Conservation (phyloP, 2,797 vertebrate species). For the Alauda arvensis region DNA sequence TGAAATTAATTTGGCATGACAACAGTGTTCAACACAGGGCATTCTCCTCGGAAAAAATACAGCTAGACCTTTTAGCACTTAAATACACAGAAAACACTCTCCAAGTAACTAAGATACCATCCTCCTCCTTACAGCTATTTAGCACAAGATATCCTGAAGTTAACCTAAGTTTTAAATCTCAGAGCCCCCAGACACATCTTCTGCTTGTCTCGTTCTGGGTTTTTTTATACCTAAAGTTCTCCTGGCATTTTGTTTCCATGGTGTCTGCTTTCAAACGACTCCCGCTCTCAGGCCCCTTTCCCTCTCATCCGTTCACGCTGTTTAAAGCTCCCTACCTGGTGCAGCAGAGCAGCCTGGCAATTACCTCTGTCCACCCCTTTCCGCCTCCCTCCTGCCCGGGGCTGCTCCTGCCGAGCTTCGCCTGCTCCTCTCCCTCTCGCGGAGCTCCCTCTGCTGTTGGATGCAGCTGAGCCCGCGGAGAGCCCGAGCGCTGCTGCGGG, state of each 20-base stretch:
- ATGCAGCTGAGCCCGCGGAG: not conserved
- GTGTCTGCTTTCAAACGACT: not conserved
- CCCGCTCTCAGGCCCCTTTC: not conserved
- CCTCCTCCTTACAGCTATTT: not conserved
- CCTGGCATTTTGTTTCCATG: not conserved
- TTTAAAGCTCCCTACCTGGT: not conserved
- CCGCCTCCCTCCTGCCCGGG: not conserved
- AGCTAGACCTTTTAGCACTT: not conserved
- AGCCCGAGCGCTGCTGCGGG: not conserved
- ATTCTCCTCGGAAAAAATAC: not conserved
- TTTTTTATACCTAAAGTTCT: not conserved
- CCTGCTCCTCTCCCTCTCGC: conserved; percentile 20
- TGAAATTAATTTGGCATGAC: not conserved
- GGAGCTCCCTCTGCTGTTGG: conserved; percentile 60
- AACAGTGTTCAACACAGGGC: not conserved
- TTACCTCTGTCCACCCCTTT: not conserved
- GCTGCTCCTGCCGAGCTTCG: not conserved
- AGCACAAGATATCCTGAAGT: not conserved
- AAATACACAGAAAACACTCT: not conserved
- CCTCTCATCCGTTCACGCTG: not conserved
- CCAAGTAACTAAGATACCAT: not conserved
- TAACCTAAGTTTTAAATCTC: not conserved
- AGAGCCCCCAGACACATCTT: not conserved
- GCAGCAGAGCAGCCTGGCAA: not conserved
- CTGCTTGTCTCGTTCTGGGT: not conserved